Conservation (phyloP, 1,140 invertebrate genomes). For the Odontomachus brunneus region DNA sequence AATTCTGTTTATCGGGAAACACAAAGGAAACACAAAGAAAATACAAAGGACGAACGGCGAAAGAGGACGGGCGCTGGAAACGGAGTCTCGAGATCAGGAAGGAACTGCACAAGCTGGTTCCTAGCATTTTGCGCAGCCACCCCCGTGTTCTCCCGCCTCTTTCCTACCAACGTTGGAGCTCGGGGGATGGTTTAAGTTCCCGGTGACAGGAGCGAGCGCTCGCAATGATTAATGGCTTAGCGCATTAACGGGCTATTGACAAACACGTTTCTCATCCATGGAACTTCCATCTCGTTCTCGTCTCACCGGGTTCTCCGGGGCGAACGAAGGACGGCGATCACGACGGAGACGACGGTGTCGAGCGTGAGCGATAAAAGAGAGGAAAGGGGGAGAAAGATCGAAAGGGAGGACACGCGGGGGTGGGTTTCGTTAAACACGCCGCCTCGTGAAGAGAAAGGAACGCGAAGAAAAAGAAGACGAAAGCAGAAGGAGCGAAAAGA, state of each 20-base stretch:
- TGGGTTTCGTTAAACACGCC: conserved; percentile 75
- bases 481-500: conserved; percentile 26
- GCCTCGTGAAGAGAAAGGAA: conserved; percentile 67
- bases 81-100: conserved; percentile 44
- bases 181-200: conserved; percentile 77
- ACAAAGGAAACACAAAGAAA: neutral
- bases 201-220: conserved; percentile 81
- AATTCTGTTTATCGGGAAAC: conserved; percentile 26
- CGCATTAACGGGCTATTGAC: conserved; percentile 85
- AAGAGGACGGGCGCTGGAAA: conserved; percentile 1
- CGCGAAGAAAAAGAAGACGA: conserved; percentile 11
- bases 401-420: conserved; percentile 63
- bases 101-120: conserved; percentile 43
- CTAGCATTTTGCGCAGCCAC: conserved; percentile 41
- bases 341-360: neutral
- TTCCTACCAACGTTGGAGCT: conserved; percentile 9
- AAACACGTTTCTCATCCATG: conserved; percentile 82
- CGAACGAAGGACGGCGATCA: conserved; percentile 29
- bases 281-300: conserved; percentile 66
- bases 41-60: neutral
- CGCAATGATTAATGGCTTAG: conserved; percentile 86
- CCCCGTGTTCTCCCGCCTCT: conserved; percentile 27
- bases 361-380: conserved; percentile 71
- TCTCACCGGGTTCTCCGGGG: conserved; percentile 30
- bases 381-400: conserved; percentile 71